Percentiles rank a stretch among this genome's conserved stretches.
phyloP scores from a whole-genome alignment of 2,888 invertebrate genomes.

The Plagiodera versicolora region DNA sequence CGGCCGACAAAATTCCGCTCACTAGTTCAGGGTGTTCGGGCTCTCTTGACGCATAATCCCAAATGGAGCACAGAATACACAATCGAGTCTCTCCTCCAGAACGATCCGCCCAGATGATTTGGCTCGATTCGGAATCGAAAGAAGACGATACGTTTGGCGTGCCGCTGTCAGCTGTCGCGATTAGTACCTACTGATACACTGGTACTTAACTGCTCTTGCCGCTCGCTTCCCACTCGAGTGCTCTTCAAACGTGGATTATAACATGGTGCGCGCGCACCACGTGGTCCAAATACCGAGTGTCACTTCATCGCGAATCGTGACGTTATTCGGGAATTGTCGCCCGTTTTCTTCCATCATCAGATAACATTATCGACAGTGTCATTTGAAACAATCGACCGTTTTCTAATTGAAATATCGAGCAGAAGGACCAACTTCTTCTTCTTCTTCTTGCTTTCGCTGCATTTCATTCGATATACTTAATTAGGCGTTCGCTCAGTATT shows the following conservation, averaged over 20 bases:
- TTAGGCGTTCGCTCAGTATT: too few relatives aligned
- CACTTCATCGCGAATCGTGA: background rate
- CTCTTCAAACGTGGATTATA: slow-evolving; percentile 25
- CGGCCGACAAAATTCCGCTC: slow-evolving; percentile 14
- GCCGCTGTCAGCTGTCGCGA: slow-evolving; percentile 15
- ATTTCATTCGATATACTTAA: too few relatives aligned
- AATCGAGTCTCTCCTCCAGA: slow-evolving; percentile 1
- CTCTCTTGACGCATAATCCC: background rate
- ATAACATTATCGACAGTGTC: too few relatives aligned
- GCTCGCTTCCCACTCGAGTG: slow-evolving; percentile 30
- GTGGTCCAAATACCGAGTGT: slow-evolving; percentile 28
- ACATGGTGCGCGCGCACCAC: slow-evolving; percentile 38
- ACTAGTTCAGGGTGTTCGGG: background rate
- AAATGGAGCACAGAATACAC: background rate
- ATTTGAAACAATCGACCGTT: too few relatives aligned
- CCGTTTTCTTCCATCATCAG: too few relatives aligned
- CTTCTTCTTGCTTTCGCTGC: too few relatives aligned
- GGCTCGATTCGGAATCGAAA: background rate
- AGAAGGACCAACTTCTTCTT: too few relatives aligned
- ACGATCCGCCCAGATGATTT: background rate
- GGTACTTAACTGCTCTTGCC: slow-evolving; percentile 28
- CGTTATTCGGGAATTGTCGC: background rate
- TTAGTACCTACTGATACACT: slow-evolving; percentile 31
- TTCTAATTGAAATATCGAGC: too few relatives aligned
- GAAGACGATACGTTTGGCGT: background rate